These are phyloP conservation scores for Gymnocypris eckloni DNA, from an alignment of 2,797 vertebrate species.

Conservation along the genomic window DNA sequence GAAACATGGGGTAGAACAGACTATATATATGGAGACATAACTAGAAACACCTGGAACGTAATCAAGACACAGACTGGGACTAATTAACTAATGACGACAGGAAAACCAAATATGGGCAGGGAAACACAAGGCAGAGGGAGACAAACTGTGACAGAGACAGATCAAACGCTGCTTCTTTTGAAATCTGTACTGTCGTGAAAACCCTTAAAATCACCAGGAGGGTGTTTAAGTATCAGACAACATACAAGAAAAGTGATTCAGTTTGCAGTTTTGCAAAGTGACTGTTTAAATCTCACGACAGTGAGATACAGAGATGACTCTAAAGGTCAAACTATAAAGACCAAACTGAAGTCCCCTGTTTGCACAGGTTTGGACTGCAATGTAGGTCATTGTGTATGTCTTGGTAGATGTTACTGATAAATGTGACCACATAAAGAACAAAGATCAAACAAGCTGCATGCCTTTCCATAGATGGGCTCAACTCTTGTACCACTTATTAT, in stretches of 20 bases:
- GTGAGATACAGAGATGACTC: constrained; percentile 9
- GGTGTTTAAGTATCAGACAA: not conserved
- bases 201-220: not conserved
- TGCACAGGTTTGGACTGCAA: not conserved
- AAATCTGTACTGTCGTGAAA: not conserved
- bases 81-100: no score
- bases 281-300: not conserved
- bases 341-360: not conserved
- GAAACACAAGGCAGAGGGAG: no score
- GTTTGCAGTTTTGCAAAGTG: not conserved
- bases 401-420: not conserved
- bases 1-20: no score
- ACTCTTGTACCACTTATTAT: not conserved
- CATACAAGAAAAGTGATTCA: not conserved
- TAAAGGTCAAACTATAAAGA: constrained; percentile 3
- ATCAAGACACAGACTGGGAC: no score
- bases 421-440: not conserved
- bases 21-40: no score
- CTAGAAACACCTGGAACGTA: no score
- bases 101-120: no score
- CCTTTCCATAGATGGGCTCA: not conserved
- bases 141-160: not conserved
- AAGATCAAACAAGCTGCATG: not conserved
- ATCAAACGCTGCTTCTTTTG: not conserved
- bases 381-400: not conserved